Conservation (phyloP, 1,140 invertebrate genomes). For the Mylabris phalerata region DNA sequence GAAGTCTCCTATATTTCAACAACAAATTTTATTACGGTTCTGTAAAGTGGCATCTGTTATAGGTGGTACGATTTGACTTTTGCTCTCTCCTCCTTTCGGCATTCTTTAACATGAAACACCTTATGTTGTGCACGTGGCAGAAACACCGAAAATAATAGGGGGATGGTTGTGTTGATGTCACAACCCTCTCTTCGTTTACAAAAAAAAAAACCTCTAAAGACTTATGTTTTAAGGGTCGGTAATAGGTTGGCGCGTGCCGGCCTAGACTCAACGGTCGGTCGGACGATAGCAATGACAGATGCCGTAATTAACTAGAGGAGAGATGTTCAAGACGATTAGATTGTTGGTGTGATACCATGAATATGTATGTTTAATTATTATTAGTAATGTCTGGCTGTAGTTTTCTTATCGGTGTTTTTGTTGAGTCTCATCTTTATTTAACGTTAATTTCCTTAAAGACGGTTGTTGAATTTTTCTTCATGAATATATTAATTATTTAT, state of each 20-base stretch:
- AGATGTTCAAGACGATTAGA: constrained; percentile 21
- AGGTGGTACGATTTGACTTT: too few relatives aligned
- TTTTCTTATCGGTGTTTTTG: too few relatives aligned
- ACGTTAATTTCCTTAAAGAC: too few relatives aligned
- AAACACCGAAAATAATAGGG: too few relatives aligned
- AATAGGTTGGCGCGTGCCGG: background rate
- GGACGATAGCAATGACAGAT: constrained; percentile 20
- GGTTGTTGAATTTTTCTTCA: too few relatives aligned
- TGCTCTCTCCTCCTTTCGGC: constrained; percentile 13
- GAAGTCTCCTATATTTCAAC: constrained; percentile 1
- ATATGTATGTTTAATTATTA: constrained; percentile 23
- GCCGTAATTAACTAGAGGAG: constrained; percentile 18
- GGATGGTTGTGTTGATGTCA: background rate
- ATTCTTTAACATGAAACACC: constrained; percentile 28
- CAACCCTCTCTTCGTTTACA: background rate
- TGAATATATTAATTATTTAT: too few relatives aligned
- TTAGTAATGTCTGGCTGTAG: background rate
- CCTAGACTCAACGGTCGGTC: too few relatives aligned
- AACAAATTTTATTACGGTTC: background rate
- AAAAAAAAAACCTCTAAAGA: background rate
- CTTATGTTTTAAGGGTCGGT: constrained; percentile 1
- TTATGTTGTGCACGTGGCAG: constrained; percentile 26
- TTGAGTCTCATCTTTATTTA: too few relatives aligned
- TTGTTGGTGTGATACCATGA: constrained; percentile 17
- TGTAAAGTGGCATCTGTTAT: background rate